Evolutionary conservation across 1,140 invertebrate species (phyloP), one percentile per base, ranked within the genome.

Genomic region (Procambarus virginalis): DNA sequence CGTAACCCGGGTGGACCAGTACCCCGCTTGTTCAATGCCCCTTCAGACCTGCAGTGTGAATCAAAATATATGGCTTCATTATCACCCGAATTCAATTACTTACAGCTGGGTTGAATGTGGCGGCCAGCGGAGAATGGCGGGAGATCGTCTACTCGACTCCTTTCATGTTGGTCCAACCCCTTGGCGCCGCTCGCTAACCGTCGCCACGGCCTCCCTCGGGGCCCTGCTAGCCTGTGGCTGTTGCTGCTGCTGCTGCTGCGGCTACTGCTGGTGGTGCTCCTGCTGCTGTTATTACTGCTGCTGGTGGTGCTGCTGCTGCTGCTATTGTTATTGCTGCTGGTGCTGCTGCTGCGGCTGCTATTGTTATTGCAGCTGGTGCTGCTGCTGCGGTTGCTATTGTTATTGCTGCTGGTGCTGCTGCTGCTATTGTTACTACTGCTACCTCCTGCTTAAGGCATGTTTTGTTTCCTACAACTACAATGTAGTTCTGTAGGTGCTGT

Each of bases 11-110:
- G 12, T 68, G 70, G 77, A 86, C 85, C 85, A 70, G 83, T 46
- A 46, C 77, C 46, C n/a, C 1, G 81, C 45, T 34, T 46, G 55
- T 83, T 83, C 58, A 60, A 83, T 68, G 46, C 84, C 85, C 75
- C 85, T 68, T 68, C 68, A 75, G 60, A 78, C 73, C 51, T 86
- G 85, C 55, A 51, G 60, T 68, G 60, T 78, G 58, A 68, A 79
- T 49, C 85, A 86, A 86, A 86, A 86, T 86, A 86, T 86, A 86
- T 86, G 49, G 77, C 75, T 86, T 86, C 77, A 86, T 86, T 86
- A 86, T 80, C 85, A 86, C 85, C 55, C 49, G 76, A 60, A 86
- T 86, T 80, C 85, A 86, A 86, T 86, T 86, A 86, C 85, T 68
- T 86, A 51, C 85, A 86, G 55, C 85, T 86, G 85, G 75, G 45